phyloP scores from a whole-genome alignment of 2,113 vertebrate species.

The Perca fluviatilis region DNA sequence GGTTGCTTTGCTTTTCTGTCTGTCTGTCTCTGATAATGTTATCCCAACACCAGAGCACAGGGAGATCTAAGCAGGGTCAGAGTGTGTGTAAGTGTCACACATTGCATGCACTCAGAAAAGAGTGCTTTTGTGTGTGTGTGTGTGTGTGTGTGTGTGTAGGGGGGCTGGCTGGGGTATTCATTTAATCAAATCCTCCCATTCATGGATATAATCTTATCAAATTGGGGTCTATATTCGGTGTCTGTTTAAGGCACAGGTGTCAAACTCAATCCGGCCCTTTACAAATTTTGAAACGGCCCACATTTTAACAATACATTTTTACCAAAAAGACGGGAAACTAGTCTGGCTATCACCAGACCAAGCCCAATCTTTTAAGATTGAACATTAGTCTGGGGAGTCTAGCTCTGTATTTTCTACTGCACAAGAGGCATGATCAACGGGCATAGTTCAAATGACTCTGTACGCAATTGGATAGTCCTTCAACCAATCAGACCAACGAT shows the following conservation, averaged over 20 bases:
- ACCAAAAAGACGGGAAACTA: no score
- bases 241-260: not conserved
- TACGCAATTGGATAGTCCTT: no score
- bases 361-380: no score
- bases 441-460: no score
- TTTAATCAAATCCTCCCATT: constrained; percentile 1
- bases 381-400: no score
- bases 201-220: not conserved
- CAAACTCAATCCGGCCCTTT: no score
- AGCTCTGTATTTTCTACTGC: no score
- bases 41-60: constrained; percentile 35
- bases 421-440: no score
- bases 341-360: no score
- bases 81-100: constrained; percentile 47
- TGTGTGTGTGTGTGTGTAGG: not conserved
- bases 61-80: constrained; percentile 50
- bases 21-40: constrained; percentile 63
- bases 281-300: no score
- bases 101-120: constrained; percentile 23
- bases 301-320: no score
- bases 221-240: not conserved
- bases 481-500: no score
- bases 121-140: not conserved
- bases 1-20: constrained; percentile 45
- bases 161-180: not conserved